Conservation (phyloP, 1,140 invertebrate genomes). For the Drosophila oshimai region DNA sequence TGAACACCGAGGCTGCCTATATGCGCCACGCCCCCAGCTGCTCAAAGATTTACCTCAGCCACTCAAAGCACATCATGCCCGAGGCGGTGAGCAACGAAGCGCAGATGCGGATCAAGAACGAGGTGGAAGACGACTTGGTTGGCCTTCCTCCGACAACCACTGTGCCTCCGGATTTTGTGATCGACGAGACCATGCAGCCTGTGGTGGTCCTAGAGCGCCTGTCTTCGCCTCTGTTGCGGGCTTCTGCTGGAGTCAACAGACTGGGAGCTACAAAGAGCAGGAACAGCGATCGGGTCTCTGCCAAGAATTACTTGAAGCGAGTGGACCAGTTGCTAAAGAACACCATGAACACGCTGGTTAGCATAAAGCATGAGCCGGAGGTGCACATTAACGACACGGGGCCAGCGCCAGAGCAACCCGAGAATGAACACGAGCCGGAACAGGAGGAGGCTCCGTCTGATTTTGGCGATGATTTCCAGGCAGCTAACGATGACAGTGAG, state of each 20-base stretch:
- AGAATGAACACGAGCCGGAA: constrained; percentile 20
- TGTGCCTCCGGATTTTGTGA: constrained; percentile 25
- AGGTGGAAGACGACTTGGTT: constrained; percentile 38
- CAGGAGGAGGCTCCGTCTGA: constrained; percentile 1
- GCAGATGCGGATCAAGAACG: constrained; percentile 68
- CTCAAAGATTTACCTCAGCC: constrained; percentile 63
- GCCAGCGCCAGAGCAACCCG: constrained; percentile 12
- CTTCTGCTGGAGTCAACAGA: background rate
- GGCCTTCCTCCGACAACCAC: background rate
- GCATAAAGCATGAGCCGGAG: constrained; percentile 79
- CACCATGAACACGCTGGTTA: constrained; percentile 72
- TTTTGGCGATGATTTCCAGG: constrained; percentile 45
- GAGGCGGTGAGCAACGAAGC: constrained; percentile 49
- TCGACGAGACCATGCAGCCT: constrained; percentile 59
- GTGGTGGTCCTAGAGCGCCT: constrained; percentile 66
- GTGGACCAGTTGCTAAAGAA: constrained; percentile 73
- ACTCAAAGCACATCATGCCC: constrained; percentile 70
- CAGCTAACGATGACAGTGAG: constrained; percentile 48
- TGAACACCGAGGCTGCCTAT: constrained; percentile 52
- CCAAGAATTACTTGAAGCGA: constrained; percentile 72
- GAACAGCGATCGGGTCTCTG: constrained; percentile 55
- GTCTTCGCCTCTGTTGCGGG: constrained; percentile 47
- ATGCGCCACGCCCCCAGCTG: constrained; percentile 67
- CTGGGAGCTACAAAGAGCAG: constrained; percentile 18
- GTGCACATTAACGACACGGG: constrained; percentile 64